Evolutionary conservation across 1,140 invertebrate genomes (phyloP).

Genomic region (Mactra quadrangularis): DNA sequence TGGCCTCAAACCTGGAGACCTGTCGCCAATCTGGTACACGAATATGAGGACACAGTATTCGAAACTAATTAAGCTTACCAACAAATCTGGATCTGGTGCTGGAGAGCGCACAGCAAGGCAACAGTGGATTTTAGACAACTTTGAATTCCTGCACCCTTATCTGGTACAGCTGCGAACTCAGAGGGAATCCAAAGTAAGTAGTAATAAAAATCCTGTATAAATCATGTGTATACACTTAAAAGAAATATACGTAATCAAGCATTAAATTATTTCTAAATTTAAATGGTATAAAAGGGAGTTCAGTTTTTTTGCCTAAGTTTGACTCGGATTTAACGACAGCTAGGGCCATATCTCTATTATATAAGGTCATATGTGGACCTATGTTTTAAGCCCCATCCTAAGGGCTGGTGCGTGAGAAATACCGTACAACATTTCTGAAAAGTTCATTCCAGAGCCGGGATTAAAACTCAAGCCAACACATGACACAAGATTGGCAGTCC

Average conservation of each 20-base stretch:
- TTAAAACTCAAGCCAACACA: constrained; percentile 15
- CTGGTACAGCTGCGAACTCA: constrained; percentile 31
- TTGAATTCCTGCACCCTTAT: constrained; percentile 15
- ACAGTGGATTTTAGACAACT: constrained; percentile 31
- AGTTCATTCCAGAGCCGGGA: constrained; percentile 15
- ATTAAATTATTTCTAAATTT: constrained; percentile 20
- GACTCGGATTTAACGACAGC: not conserved
- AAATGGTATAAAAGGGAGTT: constrained; percentile 8
- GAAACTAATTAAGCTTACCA: constrained; percentile 23
- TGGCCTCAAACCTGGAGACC: constrained; percentile 15
- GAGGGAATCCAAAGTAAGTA: constrained; percentile 36
- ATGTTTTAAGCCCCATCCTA: not conserved
- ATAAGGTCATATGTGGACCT: not conserved
- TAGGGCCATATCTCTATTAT: not conserved
- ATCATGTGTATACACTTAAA: constrained; percentile 1
- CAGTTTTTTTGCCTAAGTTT: not conserved
- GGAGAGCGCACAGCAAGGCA: constrained; percentile 37
- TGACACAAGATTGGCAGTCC: constrained; percentile 9
- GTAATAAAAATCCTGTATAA: constrained; percentile 12
- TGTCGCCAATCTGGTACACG: constrained; percentile 31
- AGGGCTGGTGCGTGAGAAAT: not conserved
- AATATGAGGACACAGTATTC: constrained; percentile 35
- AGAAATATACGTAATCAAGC: constrained; percentile 31
- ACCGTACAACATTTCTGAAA: not conserved
- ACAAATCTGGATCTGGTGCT: constrained; percentile 40